Evolutionary conservation across 2,797 vertebrate genomes (phyloP), one percentile per base, ranked within the genome.

Genomic region (Dipus sagitta): DNA sequence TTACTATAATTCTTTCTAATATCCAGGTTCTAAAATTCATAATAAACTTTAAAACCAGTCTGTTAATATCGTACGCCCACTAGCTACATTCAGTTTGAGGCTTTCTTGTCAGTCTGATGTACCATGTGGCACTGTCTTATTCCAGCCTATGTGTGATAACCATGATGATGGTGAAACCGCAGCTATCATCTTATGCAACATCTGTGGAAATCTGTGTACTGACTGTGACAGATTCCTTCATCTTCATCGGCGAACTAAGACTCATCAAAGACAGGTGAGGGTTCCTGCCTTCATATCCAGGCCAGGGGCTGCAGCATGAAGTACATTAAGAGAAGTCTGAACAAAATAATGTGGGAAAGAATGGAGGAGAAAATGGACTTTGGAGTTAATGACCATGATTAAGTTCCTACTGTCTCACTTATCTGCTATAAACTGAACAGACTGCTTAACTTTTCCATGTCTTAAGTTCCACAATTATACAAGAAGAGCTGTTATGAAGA

Each of bases 81-180:
- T 81, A 67, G 26, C 87, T 90, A 52, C 26, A 17, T 83, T 78
- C 32, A 60, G 2, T 60, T 26, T 84, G 58, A 38, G 24, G 34
- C 71, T 71, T 88, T 82, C 65, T 60, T 87, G 17, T 80, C 74
- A 67, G 64, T 70, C 68, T 83, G 5, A 68, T 12, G 1, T 64
- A 30, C 70, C 54, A n/a, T 67, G 7, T 96, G 65, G 52, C 65
- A 86, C 87, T 86, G 74, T 68, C 77, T 86, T 77, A 24, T 38
- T 82, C 94, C 97, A 99, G 99, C 99, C 99, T 26, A 99, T 99
- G 99, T 99, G 99, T 92, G 99, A 99, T 98, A 99, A 99, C 98
- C 99, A 99, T 32, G 99, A 99, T 32, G 99, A 99, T 42, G 99
- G 99, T 2, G 99, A 99, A 98, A 99, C 99, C 1, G 99, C 99